Evolutionary conservation across 2,113 vertebrate genomes (phyloP).

Genomic region (Tringa solitaria): DNA sequence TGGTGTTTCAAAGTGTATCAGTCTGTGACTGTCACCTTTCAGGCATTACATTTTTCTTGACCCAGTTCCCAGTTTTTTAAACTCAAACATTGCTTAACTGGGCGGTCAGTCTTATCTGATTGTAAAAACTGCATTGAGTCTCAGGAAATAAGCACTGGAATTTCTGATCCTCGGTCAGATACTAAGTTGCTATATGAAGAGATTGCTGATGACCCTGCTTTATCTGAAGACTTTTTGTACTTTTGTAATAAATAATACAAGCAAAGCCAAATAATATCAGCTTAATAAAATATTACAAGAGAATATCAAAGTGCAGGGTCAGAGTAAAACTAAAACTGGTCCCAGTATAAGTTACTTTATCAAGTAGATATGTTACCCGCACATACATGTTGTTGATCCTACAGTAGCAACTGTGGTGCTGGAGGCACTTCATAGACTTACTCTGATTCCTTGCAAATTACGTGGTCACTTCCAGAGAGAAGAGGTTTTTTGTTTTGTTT

Average conservation of each 20-base stretch:
- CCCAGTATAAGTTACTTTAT: neutral
- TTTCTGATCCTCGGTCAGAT: neutral
- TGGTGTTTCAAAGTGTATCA: neutral
- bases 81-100: neutral
- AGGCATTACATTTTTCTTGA: fast-evolving
- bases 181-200: neutral
- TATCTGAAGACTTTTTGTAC: neutral
- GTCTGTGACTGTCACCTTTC: neutral
- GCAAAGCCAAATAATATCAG: neutral
- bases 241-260: neutral
- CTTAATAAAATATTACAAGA: neutral
- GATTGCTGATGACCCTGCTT: neutral
- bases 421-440: neutral
- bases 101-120: neutral
- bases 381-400: neutral
- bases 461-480: neutral
- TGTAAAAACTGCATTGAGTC: neutral
- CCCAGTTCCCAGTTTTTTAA: neutral
- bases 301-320: neutral
- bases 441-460: neutral
- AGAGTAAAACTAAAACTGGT: neutral
- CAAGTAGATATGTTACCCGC: fast-evolving
- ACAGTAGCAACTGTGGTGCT: neutral
- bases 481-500: neutral
- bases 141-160: neutral